Percentiles rank a stretch among this genome's conserved stretches.
These are phyloP conservation scores for Mormyrus hasselquistii DNA, from an alignment of 2,797 vertebrate genomes.

Conservation along the genomic window DNA sequence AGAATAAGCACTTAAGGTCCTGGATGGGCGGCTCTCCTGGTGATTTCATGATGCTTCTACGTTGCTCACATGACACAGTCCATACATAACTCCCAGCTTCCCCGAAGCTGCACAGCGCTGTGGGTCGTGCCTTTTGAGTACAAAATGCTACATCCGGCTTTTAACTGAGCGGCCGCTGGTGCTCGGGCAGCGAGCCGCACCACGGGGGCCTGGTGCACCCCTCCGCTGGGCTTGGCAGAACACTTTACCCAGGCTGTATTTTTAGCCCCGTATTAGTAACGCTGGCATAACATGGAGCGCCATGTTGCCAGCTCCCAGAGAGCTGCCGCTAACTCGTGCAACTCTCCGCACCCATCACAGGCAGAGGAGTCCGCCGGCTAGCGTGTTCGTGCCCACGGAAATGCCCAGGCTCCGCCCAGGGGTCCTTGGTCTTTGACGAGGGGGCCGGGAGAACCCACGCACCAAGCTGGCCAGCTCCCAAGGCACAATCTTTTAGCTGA, in stretches of 20 bases:
- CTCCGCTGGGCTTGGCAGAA: background rate
- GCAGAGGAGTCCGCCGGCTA: background rate
- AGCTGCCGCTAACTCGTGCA: conserved; percentile 5
- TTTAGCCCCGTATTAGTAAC: conserved; percentile 29
- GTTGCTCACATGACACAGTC: background rate
- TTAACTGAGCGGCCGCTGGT: background rate
- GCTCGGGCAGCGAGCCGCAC: background rate
- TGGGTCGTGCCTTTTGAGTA: background rate
- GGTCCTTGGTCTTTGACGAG: background rate
- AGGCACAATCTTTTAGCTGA: background rate
- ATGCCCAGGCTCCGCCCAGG: background rate
- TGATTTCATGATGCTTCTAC: background rate
- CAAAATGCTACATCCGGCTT: background rate
- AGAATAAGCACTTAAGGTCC: background rate
- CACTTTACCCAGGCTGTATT: conserved; percentile 20
- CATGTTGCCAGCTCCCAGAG: conserved; percentile 12
- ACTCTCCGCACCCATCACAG: conserved; percentile 11
- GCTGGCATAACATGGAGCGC: conserved; percentile 4
- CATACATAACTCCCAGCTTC: background rate
- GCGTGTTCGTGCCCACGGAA: background rate
- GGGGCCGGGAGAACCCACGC: background rate
- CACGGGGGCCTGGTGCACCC: background rate
- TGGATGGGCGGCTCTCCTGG: background rate
- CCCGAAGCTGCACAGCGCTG: background rate
- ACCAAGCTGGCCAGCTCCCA: background rate